phyloP scores from a whole-genome alignment of 2,888 invertebrate species.

The Elegia similella region DNA sequence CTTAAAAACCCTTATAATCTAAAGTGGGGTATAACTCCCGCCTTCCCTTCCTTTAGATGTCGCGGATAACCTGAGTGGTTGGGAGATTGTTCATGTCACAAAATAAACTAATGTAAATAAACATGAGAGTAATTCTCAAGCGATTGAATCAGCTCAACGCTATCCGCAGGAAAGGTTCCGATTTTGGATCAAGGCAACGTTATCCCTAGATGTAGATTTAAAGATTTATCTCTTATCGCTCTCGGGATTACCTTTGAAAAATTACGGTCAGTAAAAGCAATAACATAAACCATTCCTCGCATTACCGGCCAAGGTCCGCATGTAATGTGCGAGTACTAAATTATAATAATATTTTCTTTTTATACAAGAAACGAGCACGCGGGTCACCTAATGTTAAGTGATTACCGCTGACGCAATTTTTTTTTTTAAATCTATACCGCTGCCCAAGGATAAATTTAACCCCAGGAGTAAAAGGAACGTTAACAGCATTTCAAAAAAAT shows the following conservation, averaged over 20 bases:
- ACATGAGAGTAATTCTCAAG: not conserved
- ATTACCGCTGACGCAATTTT: too few species aligned
- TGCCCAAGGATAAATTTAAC: too few species aligned
- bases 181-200: not conserved
- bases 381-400: too few species aligned
- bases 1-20: too few species aligned
- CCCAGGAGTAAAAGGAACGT: too few species aligned
- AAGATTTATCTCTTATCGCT: not conserved
- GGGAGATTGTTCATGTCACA: too few species aligned
- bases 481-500: too few species aligned
- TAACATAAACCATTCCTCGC: not conserved
- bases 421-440: too few species aligned
- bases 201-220: not conserved
- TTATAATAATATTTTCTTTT: not conserved
- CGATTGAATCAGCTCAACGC: not conserved
- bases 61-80: too few species aligned
- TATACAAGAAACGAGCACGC: too few species aligned
- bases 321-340: not conserved
- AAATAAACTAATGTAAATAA: not conserved
- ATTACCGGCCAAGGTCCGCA: not conserved
- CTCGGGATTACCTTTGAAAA: not conserved
- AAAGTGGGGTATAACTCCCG: too few species aligned
- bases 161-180: not conserved
- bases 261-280: constrained; percentile 4
- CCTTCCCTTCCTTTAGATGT: too few species aligned